A percentile compares a stretch with the other conserved stretches of the same genome.
Conservation (phyloP, 1,140 invertebrate species). For the Diprion similis region DNA sequence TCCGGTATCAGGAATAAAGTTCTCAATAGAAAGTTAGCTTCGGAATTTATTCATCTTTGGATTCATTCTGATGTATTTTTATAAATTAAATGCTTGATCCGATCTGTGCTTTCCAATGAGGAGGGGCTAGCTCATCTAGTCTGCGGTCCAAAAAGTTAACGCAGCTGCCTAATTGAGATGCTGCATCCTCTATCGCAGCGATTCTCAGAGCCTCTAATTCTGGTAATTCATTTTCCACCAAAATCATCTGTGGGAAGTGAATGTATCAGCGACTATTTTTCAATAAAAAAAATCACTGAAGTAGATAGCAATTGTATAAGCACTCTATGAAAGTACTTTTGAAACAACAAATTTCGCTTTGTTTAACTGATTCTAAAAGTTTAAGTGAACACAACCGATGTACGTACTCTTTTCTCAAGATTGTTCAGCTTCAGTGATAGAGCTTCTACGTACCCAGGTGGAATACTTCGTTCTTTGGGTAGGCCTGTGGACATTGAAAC, state of each 20-base stretch:
- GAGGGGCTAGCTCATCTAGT: conserved; percentile 47
- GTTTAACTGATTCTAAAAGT: background rate
- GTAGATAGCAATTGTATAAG: background rate
- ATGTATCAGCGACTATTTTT: too few species aligned
- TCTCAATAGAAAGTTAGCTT: too few species aligned
- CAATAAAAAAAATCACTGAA: background rate
- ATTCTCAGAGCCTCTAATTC: conserved; percentile 36
- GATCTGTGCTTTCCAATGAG: conserved; percentile 47
- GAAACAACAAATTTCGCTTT: conserved; percentile 12
- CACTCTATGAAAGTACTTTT: background rate
- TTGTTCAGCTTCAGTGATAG: conserved; percentile 41
- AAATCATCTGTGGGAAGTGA: conserved; percentile 31
- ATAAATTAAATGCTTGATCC: conserved; percentile 22
- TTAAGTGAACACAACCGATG: too few species aligned
- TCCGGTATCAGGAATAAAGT: too few species aligned
- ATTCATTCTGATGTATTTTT: background rate
- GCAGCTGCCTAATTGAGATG: conserved; percentile 41
- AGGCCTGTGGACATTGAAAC: conserved; percentile 36
- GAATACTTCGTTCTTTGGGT: conserved; percentile 43
- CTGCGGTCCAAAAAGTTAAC: conserved; percentile 49
- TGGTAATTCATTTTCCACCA: conserved; percentile 36
- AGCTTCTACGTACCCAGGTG: conserved; percentile 45
- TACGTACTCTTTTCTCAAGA: conserved; percentile 39
- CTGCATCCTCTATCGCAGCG: conserved; percentile 43
- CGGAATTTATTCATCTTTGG: background rate